Evolutionary conservation across 2,797 vertebrate genomes (phyloP), one percentile per base, ranked within the genome.

Genomic region (Aplochiton taeniatus): DNA sequence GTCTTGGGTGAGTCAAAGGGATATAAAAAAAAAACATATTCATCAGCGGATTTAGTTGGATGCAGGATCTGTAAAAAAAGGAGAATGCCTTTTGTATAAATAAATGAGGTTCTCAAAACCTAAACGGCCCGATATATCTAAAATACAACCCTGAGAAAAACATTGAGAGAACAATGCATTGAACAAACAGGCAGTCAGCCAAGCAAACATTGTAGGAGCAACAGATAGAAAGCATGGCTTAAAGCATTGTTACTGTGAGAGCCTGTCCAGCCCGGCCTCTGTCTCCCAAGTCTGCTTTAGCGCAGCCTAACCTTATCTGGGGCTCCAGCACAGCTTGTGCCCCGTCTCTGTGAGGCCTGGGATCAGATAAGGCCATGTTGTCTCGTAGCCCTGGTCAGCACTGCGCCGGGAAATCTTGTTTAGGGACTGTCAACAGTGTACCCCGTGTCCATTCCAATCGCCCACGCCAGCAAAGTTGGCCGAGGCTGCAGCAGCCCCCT

Each of bases 281-380:
- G 62, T 65, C 57, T 66, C 66, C 67, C 52, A 61, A 72, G 46
- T 65, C 79, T 70, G 20, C 70, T 52, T 83, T 65, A 72, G 68
- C 52, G 48, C 62, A 70, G 58, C 77, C 65, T 76, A 61, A 69
- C 65, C 75, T 85, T 81, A 88, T 88, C 83, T 80, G 47, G 42
- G 20, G 58, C 76, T 80, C 72, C 71, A 81, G 76, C 74, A 61
- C 66, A 83, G 62, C 67, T 58, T 16, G 63, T 55, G 18, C n/a
- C 48, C 17, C 16, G 11, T 18, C 41, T 13, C 12, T 59, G 51
- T 57, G 11, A 71, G 66, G 77, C 58, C 71, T 69, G 50, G 71
- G 73, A 85, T 88, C 81, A 87, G 89, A 91, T 91, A 91, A 87
- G 77, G 56, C 58, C n/a, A 7, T 47, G 63, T 85, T 82, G 81